Base-by-base conservation (phyloP, 2,888 invertebrate genomes). In the Macroteleia sp. region DNA sequence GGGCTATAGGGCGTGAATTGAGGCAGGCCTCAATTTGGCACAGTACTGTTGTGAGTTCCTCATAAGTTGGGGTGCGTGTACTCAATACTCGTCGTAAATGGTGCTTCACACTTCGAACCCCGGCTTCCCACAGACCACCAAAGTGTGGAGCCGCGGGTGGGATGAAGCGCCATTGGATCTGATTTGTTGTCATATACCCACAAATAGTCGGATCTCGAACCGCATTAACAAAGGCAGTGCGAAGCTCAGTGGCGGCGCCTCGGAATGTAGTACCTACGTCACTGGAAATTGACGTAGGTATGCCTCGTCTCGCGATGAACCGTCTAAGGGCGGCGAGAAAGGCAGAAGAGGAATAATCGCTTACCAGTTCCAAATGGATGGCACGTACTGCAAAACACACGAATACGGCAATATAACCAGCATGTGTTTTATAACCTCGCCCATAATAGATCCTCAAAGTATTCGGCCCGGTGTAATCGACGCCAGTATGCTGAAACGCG, bases 361-460 rank as follows among this genome's bases (percentile, higher is more conserved):
- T 32, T 16, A 50, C 50, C 0, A 50, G 30, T 50, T 50, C 50
- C 5, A 86, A 16, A 41, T 87, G 84, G 1, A 85, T 46, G 1
- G 85, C 85, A 16, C 81, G 79, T 0, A 80, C 83, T 0, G 79
- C 25, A 2, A 86, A 54, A 44, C 86, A 87, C 0, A 86, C 75
- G 44, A 85, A 87, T 6, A 84, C 1, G 0, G 77, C 77, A 3
- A 87, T 46, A 32, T 85, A 87, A 3, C 17, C 50, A 2, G 10
- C 1, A 19, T 32, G 28, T 9, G 50, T 9, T 10, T 34, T 30
- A n/a, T 64, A 30, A 2, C 80, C 77, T 32, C 82, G 46, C 30
- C 83, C 70, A 30, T 25, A 44, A 2, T 62, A 3, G 2, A 2
- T 36, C n/a, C 39, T 16, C 5, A 39, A 8, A 2, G 39, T 5